phyloP scores from a whole-genome alignment of 2,113 vertebrate genomes.

The Emydura subglobosa region DNA sequence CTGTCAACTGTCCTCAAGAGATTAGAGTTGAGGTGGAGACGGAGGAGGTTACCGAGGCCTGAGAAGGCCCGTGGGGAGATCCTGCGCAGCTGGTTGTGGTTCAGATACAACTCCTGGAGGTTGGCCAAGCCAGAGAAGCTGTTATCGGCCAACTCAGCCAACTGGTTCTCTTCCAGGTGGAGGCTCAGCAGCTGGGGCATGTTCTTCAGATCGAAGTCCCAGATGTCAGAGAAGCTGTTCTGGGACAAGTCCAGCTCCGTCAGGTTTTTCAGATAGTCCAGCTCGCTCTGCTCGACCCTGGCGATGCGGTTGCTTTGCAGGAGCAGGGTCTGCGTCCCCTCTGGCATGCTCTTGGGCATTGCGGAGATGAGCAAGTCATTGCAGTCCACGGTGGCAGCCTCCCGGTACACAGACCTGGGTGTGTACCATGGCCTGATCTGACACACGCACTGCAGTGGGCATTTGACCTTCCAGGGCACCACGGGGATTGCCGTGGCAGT shows the following conservation, averaged over 20 bases:
- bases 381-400: slow-evolving; percentile 94
- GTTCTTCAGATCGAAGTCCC: slow-evolving; percentile 77
- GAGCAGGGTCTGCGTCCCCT: slow-evolving; percentile 88
- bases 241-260: slow-evolving; percentile 94
- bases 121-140: slow-evolving; percentile 85
- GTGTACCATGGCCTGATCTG: slow-evolving; percentile 96
- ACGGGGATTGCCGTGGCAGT: slow-evolving; percentile 79
- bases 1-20: slow-evolving; percentile 84
- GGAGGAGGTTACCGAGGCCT: slow-evolving; percentile 84
- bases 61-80: slow-evolving; percentile 87
- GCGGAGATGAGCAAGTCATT: slow-evolving; percentile 87
- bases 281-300: slow-evolving; percentile 78
- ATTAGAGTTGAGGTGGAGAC: slow-evolving; percentile 95
- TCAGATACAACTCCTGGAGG: slow-evolving; percentile 94
- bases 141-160: slow-evolving; percentile 83
- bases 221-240: slow-evolving; percentile 85
- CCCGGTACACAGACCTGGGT: slow-evolving; percentile 88
- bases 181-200: slow-evolving; percentile 88
- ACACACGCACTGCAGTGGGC: slow-evolving; percentile 87
- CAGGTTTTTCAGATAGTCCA: slow-evolving; percentile 87
- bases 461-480: slow-evolving; percentile 89
- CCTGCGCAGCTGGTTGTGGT: slow-evolving; percentile 89
- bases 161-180: slow-evolving; percentile 93
- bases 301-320: slow-evolving; percentile 92
- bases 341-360: slow-evolving; percentile 82